Percentiles rank a stretch among this genome's conserved stretches.
Conservation (phyloP, 2,797 vertebrate species). For the Characodon lateralis region DNA sequence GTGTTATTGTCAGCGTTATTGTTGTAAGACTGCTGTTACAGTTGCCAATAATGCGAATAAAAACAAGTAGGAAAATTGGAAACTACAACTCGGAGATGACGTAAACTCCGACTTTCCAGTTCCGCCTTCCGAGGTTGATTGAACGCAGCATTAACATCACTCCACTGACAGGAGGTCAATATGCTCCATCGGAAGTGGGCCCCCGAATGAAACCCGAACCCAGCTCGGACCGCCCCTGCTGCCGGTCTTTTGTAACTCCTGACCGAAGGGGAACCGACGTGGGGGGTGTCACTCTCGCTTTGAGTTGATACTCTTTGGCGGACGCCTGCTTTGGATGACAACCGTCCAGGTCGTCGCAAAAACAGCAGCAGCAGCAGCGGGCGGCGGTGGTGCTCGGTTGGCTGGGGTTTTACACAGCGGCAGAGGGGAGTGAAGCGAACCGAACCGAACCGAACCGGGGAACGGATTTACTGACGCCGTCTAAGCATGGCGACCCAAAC, state of each 20-base stretch:
- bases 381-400: conserved; percentile 26
- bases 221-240: neutral
- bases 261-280: neutral
- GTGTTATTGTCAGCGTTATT: too few relatives aligned
- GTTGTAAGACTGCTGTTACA: too few relatives aligned
- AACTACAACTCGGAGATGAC: too few relatives aligned
- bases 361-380: conserved; percentile 45
- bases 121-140: too few relatives aligned
- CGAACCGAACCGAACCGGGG: conserved; percentile 37
- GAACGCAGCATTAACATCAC: too few relatives aligned
- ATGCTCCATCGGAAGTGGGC: neutral
- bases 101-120: too few relatives aligned
- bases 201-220: neutral
- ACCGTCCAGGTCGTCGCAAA: conserved; percentile 57
- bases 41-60: too few relatives aligned
- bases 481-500: conserved; percentile 87
- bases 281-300: neutral
- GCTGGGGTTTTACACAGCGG: conserved; percentile 7
- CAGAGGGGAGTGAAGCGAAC: conserved; percentile 42
- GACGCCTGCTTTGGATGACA: conserved; percentile 70
- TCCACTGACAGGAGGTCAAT: neutral
- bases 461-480: conserved; percentile 54
- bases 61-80: too few relatives aligned
- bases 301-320: conserved; percentile 37
- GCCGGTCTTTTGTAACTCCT: neutral